phyloP scores from a whole-genome alignment of 1,140 invertebrate genomes.

The Calephelis nemesis region DNA sequence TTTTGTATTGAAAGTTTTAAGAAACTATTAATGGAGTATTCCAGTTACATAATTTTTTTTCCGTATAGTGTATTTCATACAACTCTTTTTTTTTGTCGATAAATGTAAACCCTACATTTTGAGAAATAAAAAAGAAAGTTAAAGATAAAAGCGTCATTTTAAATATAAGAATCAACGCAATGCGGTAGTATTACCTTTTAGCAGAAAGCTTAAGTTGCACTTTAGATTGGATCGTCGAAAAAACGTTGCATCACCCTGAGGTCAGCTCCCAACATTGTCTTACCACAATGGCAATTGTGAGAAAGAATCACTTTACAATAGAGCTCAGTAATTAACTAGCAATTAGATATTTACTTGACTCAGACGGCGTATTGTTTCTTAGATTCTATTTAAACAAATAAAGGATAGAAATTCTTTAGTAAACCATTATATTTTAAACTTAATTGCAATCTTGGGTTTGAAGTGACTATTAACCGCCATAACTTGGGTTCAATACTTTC shows the following conservation, averaged over 20 bases:
- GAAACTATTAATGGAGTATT: too few relatives aligned
- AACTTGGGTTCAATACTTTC: too few relatives aligned
- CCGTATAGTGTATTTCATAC: too few relatives aligned
- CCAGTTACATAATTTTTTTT: too few relatives aligned
- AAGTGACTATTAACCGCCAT: too few relatives aligned
- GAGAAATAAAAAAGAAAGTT: not conserved
- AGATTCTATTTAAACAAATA: slow-evolving; percentile 44
- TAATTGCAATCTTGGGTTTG: too few relatives aligned
- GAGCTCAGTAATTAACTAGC: slow-evolving; percentile 60
- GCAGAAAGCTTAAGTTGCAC: slow-evolving; percentile 26
- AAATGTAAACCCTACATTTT: too few relatives aligned
- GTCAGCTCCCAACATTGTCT: slow-evolving; percentile 74
- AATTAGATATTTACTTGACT: slow-evolving; percentile 68
- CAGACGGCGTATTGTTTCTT: slow-evolving; percentile 43
- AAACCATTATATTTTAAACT: slow-evolving; percentile 28
- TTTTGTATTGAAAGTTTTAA: too few relatives aligned
- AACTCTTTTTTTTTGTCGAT: too few relatives aligned
- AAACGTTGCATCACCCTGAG: slow-evolving; percentile 59
- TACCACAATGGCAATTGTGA: slow-evolving; percentile 72
- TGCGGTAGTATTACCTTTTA: not conserved
- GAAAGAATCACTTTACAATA: slow-evolving; percentile 63
- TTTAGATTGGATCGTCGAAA: slow-evolving; percentile 49
- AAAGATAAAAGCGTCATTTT: not conserved
- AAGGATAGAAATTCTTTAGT: slow-evolving; percentile 29
- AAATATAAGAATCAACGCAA: not conserved